Base-by-base conservation (phyloP, 2,113 vertebrate genomes). In the Trogon surrucura region DNA sequence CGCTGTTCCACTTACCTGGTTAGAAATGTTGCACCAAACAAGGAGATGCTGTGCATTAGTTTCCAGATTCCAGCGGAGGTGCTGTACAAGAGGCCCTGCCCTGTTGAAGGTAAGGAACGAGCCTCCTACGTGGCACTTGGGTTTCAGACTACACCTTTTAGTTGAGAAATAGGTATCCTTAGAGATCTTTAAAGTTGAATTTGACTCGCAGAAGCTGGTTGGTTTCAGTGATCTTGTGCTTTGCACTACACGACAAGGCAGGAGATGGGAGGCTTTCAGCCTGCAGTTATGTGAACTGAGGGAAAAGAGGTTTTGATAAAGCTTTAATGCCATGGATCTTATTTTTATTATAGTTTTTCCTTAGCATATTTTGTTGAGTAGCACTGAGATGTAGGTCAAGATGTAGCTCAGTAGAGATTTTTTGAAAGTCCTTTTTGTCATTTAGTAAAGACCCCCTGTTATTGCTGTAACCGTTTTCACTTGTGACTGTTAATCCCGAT, bases 11-110 rank as follows among this genome's bases (percentile, higher is more conserved):
- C 99, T 10, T 98, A 99, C 95, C 97, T 97, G 75, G 99, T 99
- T 66, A 98, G 99, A 71, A 99, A 99, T 1, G 99, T 99, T 51
- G 98, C 99, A 0, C 99, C 99, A 2, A 99, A 98, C 97, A 99
- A 99, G 97, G 99, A 99, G 88, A 99, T 99, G 99, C 97, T 99
- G 97, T 99, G 99, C 89, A 97, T 99, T 80, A 99, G 97, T 72
- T 99, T 99, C 96, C 97, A 93, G 70, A 10, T 99, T 44, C 99
- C 99, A 27, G 97, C 94, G 6, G 96, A 98, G 1, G 87, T 99
- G 45, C 98, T 99, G 61, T 99, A 98, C 96, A 95, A 97, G 97
- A 89, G 93, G 20, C 93, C 97, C 36, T 77, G 89, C 6, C 87
- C 93, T 51, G 78, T 92, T 5, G 94, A 72, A 96, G 99, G 99